A percentile compares a stretch with the other conserved stretches of the same genome.
phyloP scores from a whole-genome alignment of 2,113 vertebrate species.

The Megaceryle torquata region DNA sequence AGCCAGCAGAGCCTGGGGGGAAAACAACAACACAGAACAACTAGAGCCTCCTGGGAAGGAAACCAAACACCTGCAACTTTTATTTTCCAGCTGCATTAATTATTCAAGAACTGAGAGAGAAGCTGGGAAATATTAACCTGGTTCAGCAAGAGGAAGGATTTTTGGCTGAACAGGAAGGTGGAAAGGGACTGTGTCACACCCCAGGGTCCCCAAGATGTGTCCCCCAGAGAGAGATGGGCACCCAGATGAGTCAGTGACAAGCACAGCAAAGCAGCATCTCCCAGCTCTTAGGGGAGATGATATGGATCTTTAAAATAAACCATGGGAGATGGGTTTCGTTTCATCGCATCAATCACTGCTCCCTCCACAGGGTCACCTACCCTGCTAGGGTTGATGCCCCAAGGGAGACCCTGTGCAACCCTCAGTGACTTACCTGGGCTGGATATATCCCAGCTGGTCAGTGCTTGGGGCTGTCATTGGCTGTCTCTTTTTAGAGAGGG shows the following conservation, averaged over 20 bases:
- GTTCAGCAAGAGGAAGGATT: fast-evolving
- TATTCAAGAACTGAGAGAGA: not conserved
- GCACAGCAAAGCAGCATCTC: not conserved
- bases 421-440: not conserved
- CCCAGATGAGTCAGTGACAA: not conserved
- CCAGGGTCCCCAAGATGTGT: not conserved
- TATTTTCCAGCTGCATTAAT: not conserved
- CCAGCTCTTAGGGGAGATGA: not conserved
- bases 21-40: not conserved
- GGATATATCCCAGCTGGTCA: not conserved
- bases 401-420: fast-evolving
- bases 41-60: not conserved
- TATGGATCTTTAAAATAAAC: not conserved
- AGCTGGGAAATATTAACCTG: not conserved
- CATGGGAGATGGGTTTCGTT: not conserved
- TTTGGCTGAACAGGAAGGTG: not conserved
- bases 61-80: not conserved
- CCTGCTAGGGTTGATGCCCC: fast-evolving
- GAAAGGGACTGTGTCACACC: not conserved
- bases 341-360: not conserved
- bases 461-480: not conserved
- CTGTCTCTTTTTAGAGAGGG: not conserved
- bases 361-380: fast-evolving
- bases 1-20: not conserved
- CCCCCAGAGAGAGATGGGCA: too few species aligned